Evolutionary conservation across 2,888 invertebrate species (phyloP).

Genomic region (Pheosia gnoma): DNA sequence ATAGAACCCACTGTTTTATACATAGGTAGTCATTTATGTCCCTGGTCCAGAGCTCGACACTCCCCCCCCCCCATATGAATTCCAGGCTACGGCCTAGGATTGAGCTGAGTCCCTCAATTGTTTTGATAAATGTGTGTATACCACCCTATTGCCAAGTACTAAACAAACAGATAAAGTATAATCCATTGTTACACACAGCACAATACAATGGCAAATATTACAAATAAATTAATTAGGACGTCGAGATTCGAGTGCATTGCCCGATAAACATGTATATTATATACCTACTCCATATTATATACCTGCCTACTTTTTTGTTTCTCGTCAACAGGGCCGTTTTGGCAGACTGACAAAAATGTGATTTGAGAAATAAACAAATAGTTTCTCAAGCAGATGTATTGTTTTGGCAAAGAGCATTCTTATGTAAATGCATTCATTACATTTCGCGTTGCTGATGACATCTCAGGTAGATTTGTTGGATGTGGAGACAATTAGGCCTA

Average conservation of each 20-base stretch:
- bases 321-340: constrained; percentile 37
- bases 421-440: constrained; percentile 26
- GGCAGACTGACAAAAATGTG: constrained; percentile 46
- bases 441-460: background rate
- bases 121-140: too few relatives aligned
- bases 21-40: too few relatives aligned
- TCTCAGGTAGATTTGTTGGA: background rate
- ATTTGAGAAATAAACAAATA: constrained; percentile 44
- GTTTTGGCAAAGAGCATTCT: constrained; percentile 31
- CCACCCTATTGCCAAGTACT: constrained; percentile 15
- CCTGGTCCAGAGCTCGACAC: too few relatives aligned
- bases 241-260: constrained; percentile 48
- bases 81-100: too few relatives aligned
- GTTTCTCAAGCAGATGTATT: constrained; percentile 35
- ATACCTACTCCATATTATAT: too few relatives aligned
- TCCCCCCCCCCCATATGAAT: too few relatives aligned
- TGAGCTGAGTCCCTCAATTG: too few relatives aligned
- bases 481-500: background rate
- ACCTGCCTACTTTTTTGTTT: constrained; percentile 7
- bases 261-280: constrained; percentile 44
- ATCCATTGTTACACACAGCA: constrained; percentile 12
- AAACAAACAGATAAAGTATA: constrained; percentile 32
- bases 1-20: too few relatives aligned
- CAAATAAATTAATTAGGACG: constrained; percentile 50
- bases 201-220: constrained; percentile 16